Evolutionary conservation across 2,797 vertebrate genomes (phyloP).

Genomic region (Basileuterus tristriatus): DNA sequence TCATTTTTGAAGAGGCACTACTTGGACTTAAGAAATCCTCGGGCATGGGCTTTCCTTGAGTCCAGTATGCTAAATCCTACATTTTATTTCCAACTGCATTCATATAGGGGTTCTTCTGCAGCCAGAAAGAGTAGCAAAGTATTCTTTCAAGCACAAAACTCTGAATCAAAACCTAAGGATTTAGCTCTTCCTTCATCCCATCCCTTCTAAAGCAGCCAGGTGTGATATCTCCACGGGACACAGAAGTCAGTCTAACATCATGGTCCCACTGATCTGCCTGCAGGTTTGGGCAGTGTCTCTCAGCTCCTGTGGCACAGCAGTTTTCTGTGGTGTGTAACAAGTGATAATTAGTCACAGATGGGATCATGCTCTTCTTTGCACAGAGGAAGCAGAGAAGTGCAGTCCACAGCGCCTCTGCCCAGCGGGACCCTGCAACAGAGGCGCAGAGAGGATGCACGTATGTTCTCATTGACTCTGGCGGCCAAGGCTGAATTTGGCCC

Average conservation of each 20-base stretch:
- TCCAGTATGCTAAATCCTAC: not conserved
- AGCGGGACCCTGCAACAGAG: not conserved
- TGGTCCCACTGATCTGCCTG: not conserved
- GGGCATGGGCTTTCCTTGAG: not conserved
- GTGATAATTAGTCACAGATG: slow-evolving; percentile 37
- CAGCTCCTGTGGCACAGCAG: not conserved
- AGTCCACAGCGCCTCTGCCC: not conserved
- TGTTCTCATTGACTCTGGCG: not conserved
- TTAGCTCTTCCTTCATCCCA: not conserved
- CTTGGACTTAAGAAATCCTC: not conserved
- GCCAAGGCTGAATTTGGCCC: slow-evolving; percentile 47
- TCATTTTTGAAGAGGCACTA: not conserved
- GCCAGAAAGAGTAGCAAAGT: not conserved
- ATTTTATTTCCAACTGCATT: not conserved
- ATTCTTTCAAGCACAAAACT: not conserved
- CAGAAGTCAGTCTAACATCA: not conserved
- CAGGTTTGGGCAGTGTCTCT: not conserved
- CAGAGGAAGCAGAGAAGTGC: not conserved
- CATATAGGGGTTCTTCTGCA: not conserved
- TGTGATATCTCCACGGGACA: not conserved
- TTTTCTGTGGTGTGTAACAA: not conserved
- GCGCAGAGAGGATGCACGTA: not conserved
- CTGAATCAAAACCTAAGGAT: not conserved
- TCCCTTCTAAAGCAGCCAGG: not conserved
- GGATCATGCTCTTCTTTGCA: slow-evolving; percentile 7